These are phyloP conservation scores for Cirrhinus molitorella DNA, from an alignment of 2,797 vertebrate genomes.

Conservation along the genomic window DNA sequence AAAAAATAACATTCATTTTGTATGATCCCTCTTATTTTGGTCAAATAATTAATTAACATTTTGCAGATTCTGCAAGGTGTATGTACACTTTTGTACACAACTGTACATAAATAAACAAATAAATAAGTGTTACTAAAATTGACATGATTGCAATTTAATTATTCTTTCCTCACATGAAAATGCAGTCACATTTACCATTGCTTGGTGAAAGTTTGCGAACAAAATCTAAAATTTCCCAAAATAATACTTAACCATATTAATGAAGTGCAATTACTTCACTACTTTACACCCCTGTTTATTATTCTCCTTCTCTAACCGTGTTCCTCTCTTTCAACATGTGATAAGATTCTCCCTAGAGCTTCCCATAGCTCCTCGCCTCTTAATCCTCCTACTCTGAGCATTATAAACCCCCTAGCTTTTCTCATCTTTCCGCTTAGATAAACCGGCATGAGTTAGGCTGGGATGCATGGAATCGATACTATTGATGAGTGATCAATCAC, in stretches of 20 bases:
- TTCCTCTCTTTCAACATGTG: slow-evolving; percentile 1
- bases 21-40: no score
- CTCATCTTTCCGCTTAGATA: slow-evolving; percentile 63
- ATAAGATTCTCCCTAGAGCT: slow-evolving; percentile 13
- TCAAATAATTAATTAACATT: no score
- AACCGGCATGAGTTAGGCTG: slow-evolving; percentile 59
- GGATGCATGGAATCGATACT: slow-evolving; percentile 71
- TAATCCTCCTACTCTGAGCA: slow-evolving; percentile 32
- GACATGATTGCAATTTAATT: neutral
- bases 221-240: neutral
- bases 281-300: neutral
- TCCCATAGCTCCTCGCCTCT: slow-evolving; percentile 12
- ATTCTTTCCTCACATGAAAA: neutral
- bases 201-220: neutral
- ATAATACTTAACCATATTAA: neutral
- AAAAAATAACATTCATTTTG: no score
- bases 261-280: neutral
- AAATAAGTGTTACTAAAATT: neutral
- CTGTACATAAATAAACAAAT: no score
- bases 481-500: slow-evolving; percentile 77
- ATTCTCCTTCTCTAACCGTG: neutral
- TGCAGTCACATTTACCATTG: neutral
- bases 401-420: slow-evolving; percentile 31
- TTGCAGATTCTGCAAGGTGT: no score
- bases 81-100: no score